A percentile compares a stretch with the other conserved stretches of the same genome.
phyloP scores from a whole-genome alignment of 1,140 invertebrate species.

The Lethrus apterus region DNA sequence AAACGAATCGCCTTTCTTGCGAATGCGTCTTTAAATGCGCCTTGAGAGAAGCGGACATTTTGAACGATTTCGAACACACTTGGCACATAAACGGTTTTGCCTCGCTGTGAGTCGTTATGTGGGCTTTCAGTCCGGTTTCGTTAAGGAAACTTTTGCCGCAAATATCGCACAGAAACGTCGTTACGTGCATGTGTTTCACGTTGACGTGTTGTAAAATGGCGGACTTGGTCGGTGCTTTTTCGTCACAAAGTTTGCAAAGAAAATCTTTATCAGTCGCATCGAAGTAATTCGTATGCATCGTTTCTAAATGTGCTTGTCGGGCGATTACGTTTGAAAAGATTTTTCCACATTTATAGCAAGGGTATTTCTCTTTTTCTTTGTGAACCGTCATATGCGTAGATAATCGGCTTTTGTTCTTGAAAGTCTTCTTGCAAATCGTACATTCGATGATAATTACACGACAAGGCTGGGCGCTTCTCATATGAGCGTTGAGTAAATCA shows the following conservation, averaged over 20 bases:
- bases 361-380: constrained; percentile 7
- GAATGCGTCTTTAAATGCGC: constrained; percentile 40
- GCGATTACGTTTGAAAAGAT: constrained; percentile 5
- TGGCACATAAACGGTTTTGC: constrained; percentile 65
- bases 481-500: background rate
- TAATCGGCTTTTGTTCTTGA: constrained; percentile 1
- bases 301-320: constrained; percentile 1
- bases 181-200: constrained; percentile 7
- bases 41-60: constrained; percentile 50
- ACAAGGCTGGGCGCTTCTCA: background rate
- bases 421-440: constrained; percentile 1
- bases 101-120: constrained; percentile 67
- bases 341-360: constrained; percentile 9
- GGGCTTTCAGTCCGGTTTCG: constrained; percentile 60
- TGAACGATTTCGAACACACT: constrained; percentile 57
- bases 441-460: background rate
- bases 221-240: background rate
- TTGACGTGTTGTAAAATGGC: constrained; percentile 5
- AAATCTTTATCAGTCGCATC: constrained; percentile 7
- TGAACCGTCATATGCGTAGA: constrained; percentile 1
- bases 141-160: constrained; percentile 55
- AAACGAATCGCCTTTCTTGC: constrained; percentile 19
- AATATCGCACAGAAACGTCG: constrained; percentile 50
- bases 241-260: constrained; percentile 6
- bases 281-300: constrained; percentile 9